Conservation (phyloP, 1,140 invertebrate genomes). For the Hesperophylax magnus region DNA sequence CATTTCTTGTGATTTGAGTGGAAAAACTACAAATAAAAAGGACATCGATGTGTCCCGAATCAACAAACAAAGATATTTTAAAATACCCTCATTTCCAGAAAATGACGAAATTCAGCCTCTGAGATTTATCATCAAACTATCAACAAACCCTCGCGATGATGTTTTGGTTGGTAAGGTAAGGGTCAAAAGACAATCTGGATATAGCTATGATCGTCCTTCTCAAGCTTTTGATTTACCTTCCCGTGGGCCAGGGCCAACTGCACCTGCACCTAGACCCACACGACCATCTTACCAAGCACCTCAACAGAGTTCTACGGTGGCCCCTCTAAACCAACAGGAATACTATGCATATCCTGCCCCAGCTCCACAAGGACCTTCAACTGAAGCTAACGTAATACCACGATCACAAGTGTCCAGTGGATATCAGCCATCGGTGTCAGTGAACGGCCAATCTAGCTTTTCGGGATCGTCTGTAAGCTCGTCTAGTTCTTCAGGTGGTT, state of each 20-base stretch:
- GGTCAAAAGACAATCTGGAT: constrained; percentile 45
- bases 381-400: constrained; percentile 17
- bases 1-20: background rate
- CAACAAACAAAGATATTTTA: constrained; percentile 1
- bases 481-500: no score
- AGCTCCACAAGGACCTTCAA: background rate
- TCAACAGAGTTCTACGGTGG: constrained; percentile 14
- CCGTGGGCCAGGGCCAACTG: constrained; percentile 13
- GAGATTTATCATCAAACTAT: background rate
- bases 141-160: background rate
- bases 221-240: constrained; percentile 47
- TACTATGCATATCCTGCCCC: constrained; percentile 40
- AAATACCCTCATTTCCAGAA: background rate
- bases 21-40: background rate
- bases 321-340: constrained; percentile 8
- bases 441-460: constrained; percentile 22
- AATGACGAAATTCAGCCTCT: background rate
- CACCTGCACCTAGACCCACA: background rate
- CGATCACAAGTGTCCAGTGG: background rate
- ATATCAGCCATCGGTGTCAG: constrained; percentile 24
- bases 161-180: no score
- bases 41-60: background rate
- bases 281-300: constrained; percentile 18
- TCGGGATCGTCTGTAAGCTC: background rate
- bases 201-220: constrained; percentile 50